Percentiles rank a stretch among this genome's conserved stretches.
Conservation (phyloP, 2,888 invertebrate genomes). For the Acronicta psi region DNA sequence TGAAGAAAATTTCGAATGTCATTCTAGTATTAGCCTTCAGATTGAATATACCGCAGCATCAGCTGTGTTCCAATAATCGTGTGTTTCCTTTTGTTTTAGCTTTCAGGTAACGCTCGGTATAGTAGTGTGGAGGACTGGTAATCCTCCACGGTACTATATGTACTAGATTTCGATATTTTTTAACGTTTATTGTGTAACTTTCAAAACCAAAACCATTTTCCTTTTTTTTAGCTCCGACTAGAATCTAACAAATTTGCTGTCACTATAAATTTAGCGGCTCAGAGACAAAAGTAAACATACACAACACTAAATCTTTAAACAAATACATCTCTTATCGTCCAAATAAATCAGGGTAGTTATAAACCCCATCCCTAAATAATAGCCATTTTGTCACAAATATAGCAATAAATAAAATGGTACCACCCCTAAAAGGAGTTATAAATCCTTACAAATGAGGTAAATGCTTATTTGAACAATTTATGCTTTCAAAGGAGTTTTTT, state of each 20-base stretch:
- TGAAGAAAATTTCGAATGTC: too few species aligned
- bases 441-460: conserved; percentile 65
- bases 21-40: too few species aligned
- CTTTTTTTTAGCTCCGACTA: not conserved
- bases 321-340: conserved; percentile 60
- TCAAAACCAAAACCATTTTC: too few species aligned
- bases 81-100: too few species aligned
- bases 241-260: not conserved
- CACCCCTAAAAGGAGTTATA: conserved; percentile 73
- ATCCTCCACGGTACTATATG: too few species aligned
- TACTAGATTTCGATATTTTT: too few species aligned
- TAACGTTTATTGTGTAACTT: too few species aligned
- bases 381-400: conserved; percentile 82
- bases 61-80: too few species aligned
- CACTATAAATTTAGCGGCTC: not conserved
- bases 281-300: conserved; percentile 9
- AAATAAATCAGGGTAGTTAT: conserved; percentile 66
- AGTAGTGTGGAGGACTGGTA: too few species aligned
- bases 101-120: too few species aligned
- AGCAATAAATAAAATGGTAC: conserved; percentile 77
- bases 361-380: conserved; percentile 68
- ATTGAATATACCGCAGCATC: too few species aligned
- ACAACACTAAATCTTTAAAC: conserved; percentile 44
- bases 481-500: conserved; percentile 41
- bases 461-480: conserved; percentile 53